These are phyloP conservation scores for Villa cingulata DNA, from an alignment of 2,888 invertebrate genomes.

Conservation along the genomic window DNA sequence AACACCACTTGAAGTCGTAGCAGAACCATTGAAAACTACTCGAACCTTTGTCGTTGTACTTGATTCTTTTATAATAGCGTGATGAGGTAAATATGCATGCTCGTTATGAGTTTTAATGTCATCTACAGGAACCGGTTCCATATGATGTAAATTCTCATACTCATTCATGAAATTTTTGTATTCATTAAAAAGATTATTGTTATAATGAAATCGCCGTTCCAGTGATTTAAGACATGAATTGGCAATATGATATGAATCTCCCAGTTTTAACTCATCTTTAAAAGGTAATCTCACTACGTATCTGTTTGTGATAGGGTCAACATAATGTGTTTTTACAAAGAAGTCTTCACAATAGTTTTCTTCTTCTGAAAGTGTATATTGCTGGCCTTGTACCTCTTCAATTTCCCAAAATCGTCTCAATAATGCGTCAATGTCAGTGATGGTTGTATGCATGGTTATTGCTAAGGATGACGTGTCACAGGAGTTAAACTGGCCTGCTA, in stretches of 20 bases:
- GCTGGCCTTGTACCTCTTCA: too few species aligned
- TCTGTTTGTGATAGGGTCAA: neutral
- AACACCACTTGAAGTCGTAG: neutral
- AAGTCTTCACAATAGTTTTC: too few species aligned
- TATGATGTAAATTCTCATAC: neutral
- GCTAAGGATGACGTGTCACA: too few species aligned
- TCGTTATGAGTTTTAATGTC: neutral
- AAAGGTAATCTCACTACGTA: conserved; percentile 1
- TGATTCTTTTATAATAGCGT: neutral
- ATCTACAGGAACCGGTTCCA: neutral
- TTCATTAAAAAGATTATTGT: neutral
- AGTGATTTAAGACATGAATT: neutral
- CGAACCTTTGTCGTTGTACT: neutral
- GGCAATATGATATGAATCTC: neutral
- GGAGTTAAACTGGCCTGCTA: neutral
- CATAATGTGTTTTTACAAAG: too few species aligned
- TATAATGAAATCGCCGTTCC: neutral
- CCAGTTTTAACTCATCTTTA: neutral
- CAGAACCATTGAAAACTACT: neutral
- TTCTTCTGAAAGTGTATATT: too few species aligned
- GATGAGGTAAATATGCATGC: neutral
- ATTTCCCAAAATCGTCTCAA: neutral
- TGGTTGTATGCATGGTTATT: neutral
- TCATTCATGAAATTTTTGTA: neutral
- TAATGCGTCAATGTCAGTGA: neutral